These are phyloP conservation scores for Brienomyrus longianalis DNA, from an alignment of 2,113 vertebrate species.

Conservation along the genomic window DNA sequence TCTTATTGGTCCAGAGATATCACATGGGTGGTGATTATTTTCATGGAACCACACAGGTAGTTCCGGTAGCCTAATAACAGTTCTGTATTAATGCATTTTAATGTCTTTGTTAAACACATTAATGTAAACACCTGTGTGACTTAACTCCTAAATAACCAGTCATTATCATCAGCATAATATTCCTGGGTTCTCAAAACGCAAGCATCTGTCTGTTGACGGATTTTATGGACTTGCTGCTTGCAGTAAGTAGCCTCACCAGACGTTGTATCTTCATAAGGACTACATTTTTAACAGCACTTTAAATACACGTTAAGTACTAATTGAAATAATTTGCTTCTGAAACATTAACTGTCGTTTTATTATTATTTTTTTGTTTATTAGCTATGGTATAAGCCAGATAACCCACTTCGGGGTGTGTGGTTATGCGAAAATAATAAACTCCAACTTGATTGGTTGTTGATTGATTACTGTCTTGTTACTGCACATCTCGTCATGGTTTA, in stretches of 20 bases:
- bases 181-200: neutral
- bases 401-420: neutral
- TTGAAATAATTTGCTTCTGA: neutral
- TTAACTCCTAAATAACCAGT: neutral
- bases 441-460: neutral
- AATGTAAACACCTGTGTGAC: neutral
- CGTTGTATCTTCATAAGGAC: neutral
- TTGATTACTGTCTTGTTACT: neutral
- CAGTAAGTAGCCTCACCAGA: neutral
- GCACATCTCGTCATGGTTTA: neutral
- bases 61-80: neutral
- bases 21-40: neutral
- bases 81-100: neutral
- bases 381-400: neutral
- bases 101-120: neutral
- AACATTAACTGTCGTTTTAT: neutral
- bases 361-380: neutral
- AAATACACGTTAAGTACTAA: neutral
- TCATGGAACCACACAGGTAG: neutral
- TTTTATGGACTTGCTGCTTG: neutral
- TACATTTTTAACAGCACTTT: neutral
- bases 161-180: neutral
- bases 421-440: neutral
- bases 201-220: neutral
- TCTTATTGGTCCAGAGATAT: neutral